Evolutionary conservation across 2,113 vertebrate genomes (phyloP), one percentile per base, ranked within the genome.

Genomic region (Ameiurus melas): DNA sequence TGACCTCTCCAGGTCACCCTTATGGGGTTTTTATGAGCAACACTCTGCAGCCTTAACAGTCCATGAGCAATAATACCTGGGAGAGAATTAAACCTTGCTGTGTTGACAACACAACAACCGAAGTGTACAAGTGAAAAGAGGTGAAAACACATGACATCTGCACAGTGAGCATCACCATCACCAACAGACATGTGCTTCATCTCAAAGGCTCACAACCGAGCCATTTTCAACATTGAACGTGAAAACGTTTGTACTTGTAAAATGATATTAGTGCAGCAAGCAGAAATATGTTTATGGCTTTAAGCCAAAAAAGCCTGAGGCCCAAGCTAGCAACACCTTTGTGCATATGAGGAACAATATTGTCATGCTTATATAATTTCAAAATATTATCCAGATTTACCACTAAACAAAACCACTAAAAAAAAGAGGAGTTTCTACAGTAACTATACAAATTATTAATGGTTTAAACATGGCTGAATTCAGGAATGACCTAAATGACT

Each of bases 121-220:
- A 22, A 73, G 19, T 39, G 19, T 39, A 39, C 30, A 84, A 68
- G 16, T 27, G 2, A 27, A 55, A 57, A 36, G 16, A 30, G 30
- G 4, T 57, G n/a, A 58, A 20, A 53, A 68, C 57, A 16, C 62
- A 22, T 53, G 60, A 62, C 2, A 53, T n/a, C 85, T 39, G 8
- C 62, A 70, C 51, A 64, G 14, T 68, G 60, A 36, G 6, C 39
- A 55, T 58, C 9, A 68, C 39, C n/a, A 53, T n/a, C 66, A 81
- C 5, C n/a, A 57, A 66, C n/a, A 85, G 58, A 85, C 85, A 88
- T 77, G 78, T 83, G 55, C 86, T 82, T 85, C 73, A 27, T 33
- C 47, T 86, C 68, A 43, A 57, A 88, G 77, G 83, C 66, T 88
- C 68, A 89, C 62, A 27, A 22, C 3, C 81, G 57, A 84, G 64